Conservation (phyloP, 2,797 vertebrate species). For the Pseudochirops cupreus region DNA sequence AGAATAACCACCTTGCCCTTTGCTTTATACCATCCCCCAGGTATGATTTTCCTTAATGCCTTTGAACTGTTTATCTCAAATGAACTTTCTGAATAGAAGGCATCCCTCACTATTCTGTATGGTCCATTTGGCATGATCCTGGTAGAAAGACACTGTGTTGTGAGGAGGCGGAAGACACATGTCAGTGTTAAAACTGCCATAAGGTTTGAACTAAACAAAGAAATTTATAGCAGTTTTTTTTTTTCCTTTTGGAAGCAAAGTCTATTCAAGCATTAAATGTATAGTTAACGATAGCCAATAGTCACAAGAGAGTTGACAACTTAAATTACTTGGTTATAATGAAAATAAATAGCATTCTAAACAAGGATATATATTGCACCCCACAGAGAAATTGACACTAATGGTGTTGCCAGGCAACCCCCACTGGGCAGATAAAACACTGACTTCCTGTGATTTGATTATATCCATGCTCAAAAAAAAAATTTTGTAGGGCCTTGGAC, state of each 20-base stretch:
- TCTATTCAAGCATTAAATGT: conserved; percentile 78
- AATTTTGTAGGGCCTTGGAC: not conserved
- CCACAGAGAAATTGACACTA: conserved; percentile 79
- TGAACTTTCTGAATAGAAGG: conserved; percentile 55
- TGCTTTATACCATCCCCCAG: conserved; percentile 54
- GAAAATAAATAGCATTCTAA: conserved; percentile 86
- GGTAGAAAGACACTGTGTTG: conserved; percentile 62
- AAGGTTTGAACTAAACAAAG: conserved; percentile 58
- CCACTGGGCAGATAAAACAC: conserved; percentile 63
- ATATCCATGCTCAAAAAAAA: not conserved
- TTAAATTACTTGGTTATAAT: conserved; percentile 85
- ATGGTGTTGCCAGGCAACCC: conserved; percentile 89
- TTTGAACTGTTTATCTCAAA: conserved; percentile 62
- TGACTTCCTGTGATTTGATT: conserved; percentile 64
- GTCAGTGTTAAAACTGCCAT: conserved; percentile 60
- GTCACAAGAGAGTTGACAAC: conserved; percentile 84
- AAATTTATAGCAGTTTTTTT: conserved; percentile 71
- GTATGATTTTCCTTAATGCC: conserved; percentile 36
- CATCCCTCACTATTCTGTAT: conserved; percentile 47
- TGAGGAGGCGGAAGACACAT: conserved; percentile 39
- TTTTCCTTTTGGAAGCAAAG: conserved; percentile 64
- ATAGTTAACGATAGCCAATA: conserved; percentile 80
- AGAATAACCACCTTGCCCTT: conserved; percentile 60
- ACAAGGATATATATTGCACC: conserved; percentile 71
- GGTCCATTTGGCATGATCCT: conserved; percentile 61